These are phyloP conservation scores for Temnothorax unifasciatus DNA, from an alignment of 2,888 invertebrate species.

Conservation along the genomic window DNA sequence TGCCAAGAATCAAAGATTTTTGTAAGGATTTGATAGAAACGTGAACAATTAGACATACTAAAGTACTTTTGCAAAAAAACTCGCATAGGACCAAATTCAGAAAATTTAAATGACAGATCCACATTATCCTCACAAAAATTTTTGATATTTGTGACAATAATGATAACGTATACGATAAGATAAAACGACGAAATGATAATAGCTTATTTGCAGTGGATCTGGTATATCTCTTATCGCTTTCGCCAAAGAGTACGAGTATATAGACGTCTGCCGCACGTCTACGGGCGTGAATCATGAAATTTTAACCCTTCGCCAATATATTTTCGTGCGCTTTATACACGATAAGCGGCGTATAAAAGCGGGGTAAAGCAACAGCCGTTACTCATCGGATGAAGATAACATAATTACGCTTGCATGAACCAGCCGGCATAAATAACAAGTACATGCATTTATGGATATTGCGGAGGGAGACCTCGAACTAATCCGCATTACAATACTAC, in stretches of 20 bases:
- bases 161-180: conserved; percentile 33
- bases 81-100: not conserved
- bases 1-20: not conserved
- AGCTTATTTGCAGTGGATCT: conserved; percentile 38
- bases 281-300: conserved; percentile 50
- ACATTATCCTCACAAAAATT: not conserved
- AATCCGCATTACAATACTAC: conserved; percentile 51
- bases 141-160: conserved; percentile 17
- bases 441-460: conserved; percentile 55
- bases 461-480: conserved; percentile 33
- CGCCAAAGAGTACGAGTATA: conserved; percentile 17
- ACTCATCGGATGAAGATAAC: conserved; percentile 57
- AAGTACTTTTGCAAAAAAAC: not conserved
- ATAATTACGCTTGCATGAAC: conserved; percentile 54
- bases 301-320: conserved; percentile 33
- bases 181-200: conserved; percentile 38
- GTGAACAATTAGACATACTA: not conserved
- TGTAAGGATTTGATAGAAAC: not conserved
- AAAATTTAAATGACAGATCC: not conserved
- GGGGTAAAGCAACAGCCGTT: conserved; percentile 45
- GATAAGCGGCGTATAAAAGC: conserved; percentile 52
- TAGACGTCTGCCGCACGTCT: conserved; percentile 49
- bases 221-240: conserved; percentile 44
- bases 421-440: conserved; percentile 53
- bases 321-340: conserved; percentile 40